These are phyloP conservation scores for Cydia fagiglandana DNA, from an alignment of 1,140 invertebrate species.

Conservation along the genomic window DNA sequence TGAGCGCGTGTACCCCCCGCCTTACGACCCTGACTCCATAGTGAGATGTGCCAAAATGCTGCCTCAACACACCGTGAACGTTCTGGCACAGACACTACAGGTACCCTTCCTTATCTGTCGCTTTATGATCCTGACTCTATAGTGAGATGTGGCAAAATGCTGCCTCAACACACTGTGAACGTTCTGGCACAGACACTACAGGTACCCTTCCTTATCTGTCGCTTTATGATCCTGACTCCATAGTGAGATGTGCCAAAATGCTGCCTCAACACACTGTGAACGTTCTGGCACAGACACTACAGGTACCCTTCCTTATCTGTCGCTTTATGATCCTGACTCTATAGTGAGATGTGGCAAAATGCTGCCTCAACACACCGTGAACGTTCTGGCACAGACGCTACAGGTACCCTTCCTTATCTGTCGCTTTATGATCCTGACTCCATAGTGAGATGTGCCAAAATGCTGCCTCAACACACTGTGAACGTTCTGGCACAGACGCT, in stretches of 20 bases:
- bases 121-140: conserved; percentile 83
- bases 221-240: conserved; percentile 81
- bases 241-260: conserved; percentile 82
- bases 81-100: conserved; percentile 71
- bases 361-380: too few relatives aligned
- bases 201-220: conserved; percentile 82
- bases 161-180: conserved; percentile 81
- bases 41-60: conserved; percentile 82
- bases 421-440: conserved; percentile 82
- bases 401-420: too few relatives aligned
- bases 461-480: conserved; percentile 81
- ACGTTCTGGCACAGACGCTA: too few relatives aligned
- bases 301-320: too few relatives aligned
- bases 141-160: conserved; percentile 81
- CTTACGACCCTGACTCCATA: conserved; percentile 80
- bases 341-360: too few relatives aligned
- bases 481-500: conserved; percentile 79
- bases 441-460: conserved; percentile 81
- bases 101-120: conserved; percentile 82
- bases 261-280: conserved; percentile 81
- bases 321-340: too few relatives aligned
- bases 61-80: conserved; percentile 80
- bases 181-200: conserved; percentile 80
- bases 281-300: conserved; percentile 77
- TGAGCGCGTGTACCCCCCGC: conserved; percentile 86